Conservation (phyloP, 2,797 vertebrate genomes). For the Amazona ochrocephala region DNA sequence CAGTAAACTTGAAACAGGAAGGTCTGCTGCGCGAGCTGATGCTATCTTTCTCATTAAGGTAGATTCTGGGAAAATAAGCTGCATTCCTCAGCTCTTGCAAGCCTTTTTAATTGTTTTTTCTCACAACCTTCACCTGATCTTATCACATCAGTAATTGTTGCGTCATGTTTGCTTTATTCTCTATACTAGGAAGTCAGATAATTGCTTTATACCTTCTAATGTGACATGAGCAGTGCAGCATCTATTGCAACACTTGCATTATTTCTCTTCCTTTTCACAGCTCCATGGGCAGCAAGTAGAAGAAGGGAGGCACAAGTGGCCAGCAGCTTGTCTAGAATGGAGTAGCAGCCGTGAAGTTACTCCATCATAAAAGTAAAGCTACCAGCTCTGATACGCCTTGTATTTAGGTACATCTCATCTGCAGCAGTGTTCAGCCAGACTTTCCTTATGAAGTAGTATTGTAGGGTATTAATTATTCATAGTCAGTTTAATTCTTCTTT, state of each 20-base stretch:
- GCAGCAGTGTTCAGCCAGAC: constrained; percentile 25
- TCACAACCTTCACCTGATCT: constrained; percentile 32
- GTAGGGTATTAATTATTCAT: constrained; percentile 60
- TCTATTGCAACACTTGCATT: not conserved
- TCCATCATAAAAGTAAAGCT: not conserved
- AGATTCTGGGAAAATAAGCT: constrained; percentile 41
- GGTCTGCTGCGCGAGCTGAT: constrained; percentile 15
- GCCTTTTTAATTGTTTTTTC: constrained; percentile 51
- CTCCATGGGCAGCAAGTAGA: not conserved
- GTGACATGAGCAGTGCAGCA: not conserved
- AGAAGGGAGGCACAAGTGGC: not conserved
- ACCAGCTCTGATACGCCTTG: not conserved
- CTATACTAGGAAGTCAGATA: constrained; percentile 31
- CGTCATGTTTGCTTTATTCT: constrained; percentile 45
- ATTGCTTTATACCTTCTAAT: constrained; percentile 30
- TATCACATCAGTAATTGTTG: constrained; percentile 54
- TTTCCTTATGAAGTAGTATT: constrained; percentile 61
- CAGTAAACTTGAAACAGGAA: constrained; percentile 40
- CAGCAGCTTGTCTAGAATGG: not conserved
- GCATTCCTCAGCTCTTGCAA: constrained; percentile 50
- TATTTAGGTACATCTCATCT: constrained; percentile 1
- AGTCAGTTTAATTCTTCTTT: constrained; percentile 62
- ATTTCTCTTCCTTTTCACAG: not conserved
- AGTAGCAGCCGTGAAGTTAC: constrained; percentile 14
- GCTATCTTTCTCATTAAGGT: constrained; percentile 9